Base-by-base conservation (phyloP, 2,113 vertebrate genomes). In the Zootoca vivipara region DNA sequence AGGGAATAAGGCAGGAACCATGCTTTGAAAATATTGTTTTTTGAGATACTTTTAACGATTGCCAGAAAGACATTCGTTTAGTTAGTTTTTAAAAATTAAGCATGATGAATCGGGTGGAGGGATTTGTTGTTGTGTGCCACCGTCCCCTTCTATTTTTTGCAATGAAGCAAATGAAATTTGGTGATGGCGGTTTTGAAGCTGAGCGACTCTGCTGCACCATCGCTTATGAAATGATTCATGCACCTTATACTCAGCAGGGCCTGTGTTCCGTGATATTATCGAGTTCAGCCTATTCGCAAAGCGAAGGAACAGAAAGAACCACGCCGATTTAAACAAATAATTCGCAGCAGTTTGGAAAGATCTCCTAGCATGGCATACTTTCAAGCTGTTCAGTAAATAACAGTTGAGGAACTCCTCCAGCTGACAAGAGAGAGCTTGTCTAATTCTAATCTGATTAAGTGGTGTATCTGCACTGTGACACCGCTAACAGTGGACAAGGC, bases 381-480 rank as follows among this genome's bases (percentile, higher is more conserved):
- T 62, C 65, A 22, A 7, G 7, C n/a, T 26, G 15, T 33, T 16
- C 75, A 65, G 1, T 58, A 33, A 86, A 69, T 67, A 78, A 73
- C 26, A 15, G 18, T 91, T 90, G 16, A 90, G 82, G 52, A 89
- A 85, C 80, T 79, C 0, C 70, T 85, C 78, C 30, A 30, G 70
- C 28, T 30, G 67, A 70, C 24, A n/a, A 5, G 35, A 86, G 87
- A 75, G 89, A 92, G 89, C 90, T 94, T 92, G 93, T 92, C 88
- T 2, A 38, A 90, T 83, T 93, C 85, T 92, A 91, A 92, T 94
- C 80, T 91, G 91, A 94, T 94, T 93, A 52, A 82, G 93, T 93
- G 92, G 90, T 87, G 69, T 77, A 30, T 87, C 90, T 70, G 90
- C 91, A 8, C 35, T 75, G 64, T 83, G 15, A 42, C 46, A 52